Percentiles rank a stretch among this genome's conserved stretches.
Conservation (phyloP, 2,113 vertebrate genomes). For the Mohoua ochrocephala region DNA sequence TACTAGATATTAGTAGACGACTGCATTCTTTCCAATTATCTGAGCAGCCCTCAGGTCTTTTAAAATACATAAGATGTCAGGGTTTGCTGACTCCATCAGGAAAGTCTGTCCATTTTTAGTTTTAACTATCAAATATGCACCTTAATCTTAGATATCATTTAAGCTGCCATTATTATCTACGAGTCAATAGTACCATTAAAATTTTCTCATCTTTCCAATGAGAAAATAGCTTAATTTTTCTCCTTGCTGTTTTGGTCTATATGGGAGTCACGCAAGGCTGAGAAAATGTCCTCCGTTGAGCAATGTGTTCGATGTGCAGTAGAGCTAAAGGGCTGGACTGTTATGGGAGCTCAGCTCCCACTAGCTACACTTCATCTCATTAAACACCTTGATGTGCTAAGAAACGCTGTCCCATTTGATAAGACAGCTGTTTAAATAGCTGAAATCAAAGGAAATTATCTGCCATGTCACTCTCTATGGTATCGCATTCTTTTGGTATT, state of each 20-base stretch:
- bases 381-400: not conserved
- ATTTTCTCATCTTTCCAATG: not conserved
- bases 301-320: not conserved
- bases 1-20: conserved; percentile 1
- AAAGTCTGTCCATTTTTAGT: conserved; percentile 20
- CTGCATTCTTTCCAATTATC: conserved; percentile 51
- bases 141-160: conserved; percentile 11
- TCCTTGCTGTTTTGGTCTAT: not conserved
- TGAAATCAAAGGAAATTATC: not conserved
- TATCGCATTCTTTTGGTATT: not conserved
- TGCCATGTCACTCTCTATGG: not conserved
- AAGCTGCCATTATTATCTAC: not conserved
- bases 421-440: not conserved
- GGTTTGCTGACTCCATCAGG: conserved; percentile 47
- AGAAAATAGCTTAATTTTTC: not conserved
- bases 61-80: conserved; percentile 48
- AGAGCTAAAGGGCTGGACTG: not conserved
- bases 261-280: not conserved
- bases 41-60: conserved; percentile 32
- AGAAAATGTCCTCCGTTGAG: accelerated
- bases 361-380: not conserved
- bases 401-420: not conserved
- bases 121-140: not conserved
- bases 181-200: not conserved
- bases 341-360: not conserved